Conservation (phyloP, 2,888 invertebrate species). For the Eudiplozoon nipponicum region DNA sequence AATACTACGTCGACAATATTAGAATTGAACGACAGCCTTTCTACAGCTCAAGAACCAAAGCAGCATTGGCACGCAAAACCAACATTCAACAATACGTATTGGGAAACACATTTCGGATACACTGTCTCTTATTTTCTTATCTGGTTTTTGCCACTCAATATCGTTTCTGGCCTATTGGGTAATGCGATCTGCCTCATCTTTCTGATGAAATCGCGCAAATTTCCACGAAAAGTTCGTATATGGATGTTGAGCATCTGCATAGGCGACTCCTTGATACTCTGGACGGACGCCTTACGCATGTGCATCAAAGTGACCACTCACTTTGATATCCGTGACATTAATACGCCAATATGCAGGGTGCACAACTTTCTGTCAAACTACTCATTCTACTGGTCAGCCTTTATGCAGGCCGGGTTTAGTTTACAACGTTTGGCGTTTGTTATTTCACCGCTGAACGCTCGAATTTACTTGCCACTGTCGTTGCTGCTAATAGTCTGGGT, state of each 20-base stretch:
- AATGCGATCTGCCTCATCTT: conserved; percentile 11
- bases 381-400: conserved; percentile 14
- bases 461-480: conserved; percentile 5
- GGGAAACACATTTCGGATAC: too few species aligned
- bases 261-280: conserved; percentile 14
- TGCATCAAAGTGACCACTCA: conserved; percentile 6
- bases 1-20: too few species aligned
- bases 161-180: conserved; percentile 11
- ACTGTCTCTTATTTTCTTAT: conserved; percentile 7
- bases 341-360: conserved; percentile 8
- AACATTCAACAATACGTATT: too few species aligned
- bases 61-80: too few species aligned
- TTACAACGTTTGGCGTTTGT: conserved; percentile 12
- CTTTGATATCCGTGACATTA: conserved; percentile 10
- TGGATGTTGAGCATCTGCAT: conserved; percentile 15
- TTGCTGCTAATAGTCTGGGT: conserved; percentile 12
- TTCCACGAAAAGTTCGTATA: conserved; percentile 10
- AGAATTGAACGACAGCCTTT: too few species aligned
- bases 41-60: too few species aligned
- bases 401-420: conserved; percentile 13
- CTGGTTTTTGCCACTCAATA: conserved; percentile 12
- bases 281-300: conserved; percentile 10
- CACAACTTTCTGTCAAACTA: conserved; percentile 14
- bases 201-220: conserved; percentile 11
- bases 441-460: conserved; percentile 10